Evolutionary conservation across 2,888 invertebrate genomes (phyloP).

Genomic region (Ernsta delagoae): DNA sequence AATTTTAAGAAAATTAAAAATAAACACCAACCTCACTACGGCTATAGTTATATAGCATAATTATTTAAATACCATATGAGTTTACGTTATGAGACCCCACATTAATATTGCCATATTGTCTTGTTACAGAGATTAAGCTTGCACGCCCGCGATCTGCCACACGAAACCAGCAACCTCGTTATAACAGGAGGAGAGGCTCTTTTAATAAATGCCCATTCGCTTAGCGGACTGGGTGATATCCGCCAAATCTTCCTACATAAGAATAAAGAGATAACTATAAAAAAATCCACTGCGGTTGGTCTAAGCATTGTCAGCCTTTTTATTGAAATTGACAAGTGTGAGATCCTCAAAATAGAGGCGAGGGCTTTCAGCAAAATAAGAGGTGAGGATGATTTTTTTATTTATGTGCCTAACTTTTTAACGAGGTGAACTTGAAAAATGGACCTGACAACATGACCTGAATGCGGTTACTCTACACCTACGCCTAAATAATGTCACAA

Average conservation of each 20-base stretch:
- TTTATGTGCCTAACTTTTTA: not conserved
- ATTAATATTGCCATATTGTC: not conserved
- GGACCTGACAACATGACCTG: not conserved
- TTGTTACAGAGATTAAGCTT: constrained; percentile 76
- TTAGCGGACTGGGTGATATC: constrained; percentile 82
- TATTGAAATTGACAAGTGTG: constrained; percentile 86
- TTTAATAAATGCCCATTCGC: constrained; percentile 82
- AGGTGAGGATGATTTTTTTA: constrained; percentile 57
- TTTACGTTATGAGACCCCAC: too few relatives aligned
- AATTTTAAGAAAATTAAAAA: too few relatives aligned
- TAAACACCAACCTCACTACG: too few relatives aligned
- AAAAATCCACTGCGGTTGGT: constrained; percentile 85
- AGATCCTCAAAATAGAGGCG: constrained; percentile 85
- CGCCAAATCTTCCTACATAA: constrained; percentile 82
- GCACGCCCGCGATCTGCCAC: constrained; percentile 81
- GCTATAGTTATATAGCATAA: too few relatives aligned
- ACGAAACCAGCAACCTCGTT: constrained; percentile 83
- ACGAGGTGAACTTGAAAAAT: not conserved
- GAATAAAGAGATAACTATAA: constrained; percentile 81
- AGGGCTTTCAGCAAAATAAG: constrained; percentile 86
- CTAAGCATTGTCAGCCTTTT: constrained; percentile 85
- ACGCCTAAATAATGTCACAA: not conserved
- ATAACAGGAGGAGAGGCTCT: constrained; percentile 84
- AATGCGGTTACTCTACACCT: not conserved
- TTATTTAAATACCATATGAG: too few relatives aligned